Evolutionary conservation across 2,113 vertebrate species (phyloP), one percentile per base, ranked within the genome.

Genomic region (Haemorhous mexicanus): DNA sequence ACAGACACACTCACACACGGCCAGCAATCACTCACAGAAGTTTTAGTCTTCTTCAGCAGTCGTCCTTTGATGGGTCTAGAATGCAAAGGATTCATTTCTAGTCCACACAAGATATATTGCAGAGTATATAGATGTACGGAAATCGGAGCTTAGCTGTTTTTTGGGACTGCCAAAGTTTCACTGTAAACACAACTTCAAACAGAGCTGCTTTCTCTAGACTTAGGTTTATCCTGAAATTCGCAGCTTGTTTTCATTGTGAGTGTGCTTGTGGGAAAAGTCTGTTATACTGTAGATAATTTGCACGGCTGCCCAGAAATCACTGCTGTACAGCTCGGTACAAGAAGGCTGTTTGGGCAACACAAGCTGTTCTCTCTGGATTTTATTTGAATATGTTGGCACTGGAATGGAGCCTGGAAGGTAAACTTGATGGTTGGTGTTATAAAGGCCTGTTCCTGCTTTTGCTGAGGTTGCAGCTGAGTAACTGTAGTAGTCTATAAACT

Each of bases 121-220:
- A 96, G 97, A 95, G 95, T 93, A 95, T 90, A 93, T 91, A 89
- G 63, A 94, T 84, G 91, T 84, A 91, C 94, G 90, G 96, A 95
- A 97, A 96, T 97, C 69, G 5, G 94, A 97, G 85, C 94, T 97
- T 91, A 95, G 92, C 75, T 92, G 92, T 68, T 90, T 97, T 96
- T 88, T 75, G 55, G 87, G 87, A 82, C 86, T 96, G 91, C 97
- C 88, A 92, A 87, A 89, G 84, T 96, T 96, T 97, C 88, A 89
- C 97, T 95, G 92, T 94, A 96, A 96, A 97, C 90, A 90, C 46
- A 76, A 66, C 91, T 96, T 96, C 94, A 95, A 97, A 94, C 93
- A 94, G 89, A 95, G 61, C 85, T 93, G 70, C 96, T 86, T 97
- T 95, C 96, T 67, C 11, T 86, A 92, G 91, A 92, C 78, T 89